Evolutionary conservation across 1,140 invertebrate species (phyloP), one percentile per base, ranked within the genome.

Genomic region (Grapholita molesta): DNA sequence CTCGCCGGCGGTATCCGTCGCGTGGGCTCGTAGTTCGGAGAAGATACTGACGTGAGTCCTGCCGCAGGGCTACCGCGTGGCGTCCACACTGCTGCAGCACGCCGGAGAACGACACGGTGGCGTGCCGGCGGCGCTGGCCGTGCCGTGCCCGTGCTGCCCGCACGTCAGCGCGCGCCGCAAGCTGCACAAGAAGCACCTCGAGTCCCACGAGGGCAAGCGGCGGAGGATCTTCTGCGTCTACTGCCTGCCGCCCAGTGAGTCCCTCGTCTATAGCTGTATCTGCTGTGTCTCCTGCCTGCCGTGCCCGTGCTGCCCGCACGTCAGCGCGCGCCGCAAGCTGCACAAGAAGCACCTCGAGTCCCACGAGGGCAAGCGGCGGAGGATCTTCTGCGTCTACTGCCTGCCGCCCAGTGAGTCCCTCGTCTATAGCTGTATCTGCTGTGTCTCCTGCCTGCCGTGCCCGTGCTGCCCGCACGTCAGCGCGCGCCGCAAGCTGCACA

Each of bases 401-500:
- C 67, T 90, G 15, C 88, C 86, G 0, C 71, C 81, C 5, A 9
- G 88, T 90, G 7, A 83, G 75, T 81, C 38, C 28, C 67, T 25
- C 5, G 21, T 12, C 18, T 48, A 25, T 5, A 1, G n/a, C n/a
- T n/a, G n/a, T n/a, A n/a, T n/a, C n/a, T n/a, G n/a, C n/a, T n/a
- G n/a, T n/a, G n/a, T n/a, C n/a, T n/a, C n/a, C n/a, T n/a, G n/a
- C n/a, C n/a, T 86, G 3, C 81, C 88, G 6, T 90, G 88, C 55
- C 88, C 88, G 0, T 90, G 88, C 75, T 90, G 88, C 57, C 85
- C 83, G 0, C 86, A 89, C 75, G 84, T 90, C 38, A 87, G 86
- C 35, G 73, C 84, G 18, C 71, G 86, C 6, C 70, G 83, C n/a
- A 90, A 89, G 66, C 83, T 83, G 0, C 88, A 89, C 70, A 88